Base-by-base conservation (phyloP, 2,797 vertebrate genomes). In the Mus caroli region DNA sequence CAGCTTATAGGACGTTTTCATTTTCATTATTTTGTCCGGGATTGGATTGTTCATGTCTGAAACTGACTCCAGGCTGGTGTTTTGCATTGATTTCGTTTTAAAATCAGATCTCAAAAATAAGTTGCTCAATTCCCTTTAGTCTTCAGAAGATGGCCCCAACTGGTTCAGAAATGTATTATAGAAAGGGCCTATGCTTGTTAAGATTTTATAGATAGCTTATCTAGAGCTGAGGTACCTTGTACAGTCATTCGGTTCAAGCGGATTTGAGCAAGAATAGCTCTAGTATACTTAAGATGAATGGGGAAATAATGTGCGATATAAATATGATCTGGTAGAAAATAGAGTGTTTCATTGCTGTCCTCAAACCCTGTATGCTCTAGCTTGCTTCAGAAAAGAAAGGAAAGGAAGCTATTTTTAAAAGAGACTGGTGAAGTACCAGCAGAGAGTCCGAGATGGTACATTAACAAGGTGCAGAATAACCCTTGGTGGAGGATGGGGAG, bases 11-110 rank as follows among this genome's bases (percentile, higher is more conserved):
- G 31, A 78, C 43, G 88, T 85, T 96, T 92, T 92, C 52, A 88
- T 95, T 96, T 88, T 91, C 43, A 94, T 93, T 94, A 83, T 91
- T 94, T 97, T 62, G 89, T 94, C 40, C 50, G 75, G 26, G 40
- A 90, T 90, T 37, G 86, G 46, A 15, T 67, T 73, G 19, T 76
- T 94, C 22, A 20, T 60, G 26, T 93, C 52, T 92, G 94, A 89
- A 83, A 84, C 88, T 54, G 77, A 93, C 43, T 93, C 50, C 43
- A 94, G 69, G 58, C n/a, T 92, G 17, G 86, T 58, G 24, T 50
- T 90, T 73, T 73, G 1, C 2, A 64, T n/a, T 50, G 3, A 46
- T 54, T 86, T n/a, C 15, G 17, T 84, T 86, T 3, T 9, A 52
- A 84, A 77, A 85, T 67, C 43, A 93, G 31, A 89, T n/a, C n/a